Evolutionary conservation across 2,113 vertebrate genomes (phyloP).

Genomic region (Trichomycterus rosablanca): DNA sequence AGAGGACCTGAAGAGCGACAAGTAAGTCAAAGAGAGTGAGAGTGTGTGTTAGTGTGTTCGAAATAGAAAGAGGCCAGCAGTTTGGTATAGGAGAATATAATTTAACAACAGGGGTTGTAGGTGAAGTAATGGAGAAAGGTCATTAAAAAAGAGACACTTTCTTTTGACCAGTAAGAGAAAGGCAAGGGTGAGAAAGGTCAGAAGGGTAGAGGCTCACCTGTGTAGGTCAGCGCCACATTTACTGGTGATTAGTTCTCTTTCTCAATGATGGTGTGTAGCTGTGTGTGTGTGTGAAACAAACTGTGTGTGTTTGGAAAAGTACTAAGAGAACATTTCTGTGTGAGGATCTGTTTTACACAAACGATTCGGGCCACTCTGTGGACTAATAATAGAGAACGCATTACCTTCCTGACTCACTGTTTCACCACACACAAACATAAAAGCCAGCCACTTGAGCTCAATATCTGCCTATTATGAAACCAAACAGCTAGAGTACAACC

Average conservation of each 20-base stretch:
- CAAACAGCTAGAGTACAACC: conserved; percentile 19
- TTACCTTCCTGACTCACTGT: conserved; percentile 31
- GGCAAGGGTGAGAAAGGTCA: neutral
- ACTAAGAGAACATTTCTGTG: conserved; percentile 23
- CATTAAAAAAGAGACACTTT: no score
- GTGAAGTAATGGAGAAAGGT: no score
- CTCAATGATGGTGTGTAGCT: neutral
- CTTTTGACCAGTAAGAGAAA: no score
- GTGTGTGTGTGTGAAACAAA: neutral
- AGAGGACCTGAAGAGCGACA: conserved; percentile 90
- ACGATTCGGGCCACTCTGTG: conserved; percentile 23
- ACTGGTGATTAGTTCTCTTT: neutral
- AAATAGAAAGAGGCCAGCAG: no score
- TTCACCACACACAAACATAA: conserved; percentile 14
- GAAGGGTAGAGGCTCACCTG: neutral
- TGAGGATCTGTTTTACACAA: conserved; percentile 30
- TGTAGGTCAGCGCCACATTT: no score
- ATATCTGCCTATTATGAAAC: conserved; percentile 30
- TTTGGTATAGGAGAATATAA: no score
- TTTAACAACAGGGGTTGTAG: no score
- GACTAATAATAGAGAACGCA: conserved; percentile 26
- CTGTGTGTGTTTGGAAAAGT: conserved; percentile 28
- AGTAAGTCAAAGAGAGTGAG: conserved; percentile 75
- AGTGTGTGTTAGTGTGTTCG: conserved; percentile 14
- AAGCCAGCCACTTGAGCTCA: conserved; percentile 12